Conservation (phyloP, 2,888 invertebrate genomes). For the Lepidocyrtoides sp. region DNA sequence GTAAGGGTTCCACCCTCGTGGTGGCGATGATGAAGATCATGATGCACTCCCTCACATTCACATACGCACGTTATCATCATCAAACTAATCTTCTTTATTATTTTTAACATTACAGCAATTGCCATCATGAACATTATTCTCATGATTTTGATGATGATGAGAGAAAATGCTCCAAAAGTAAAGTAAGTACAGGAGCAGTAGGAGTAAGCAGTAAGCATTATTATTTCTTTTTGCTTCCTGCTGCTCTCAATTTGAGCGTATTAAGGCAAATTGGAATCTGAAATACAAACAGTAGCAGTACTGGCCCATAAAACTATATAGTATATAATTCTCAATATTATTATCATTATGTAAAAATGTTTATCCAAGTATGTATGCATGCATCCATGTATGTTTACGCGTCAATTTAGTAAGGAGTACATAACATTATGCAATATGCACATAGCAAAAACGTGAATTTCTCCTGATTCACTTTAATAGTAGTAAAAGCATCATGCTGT, state of each 20-base stretch:
- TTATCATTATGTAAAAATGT: no score
- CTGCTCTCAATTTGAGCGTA: constrained; percentile 35
- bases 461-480: constrained; percentile 40
- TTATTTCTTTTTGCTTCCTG: not conserved
- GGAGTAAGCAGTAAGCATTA: no score
- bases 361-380: no score
- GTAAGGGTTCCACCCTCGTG: constrained; percentile 57
- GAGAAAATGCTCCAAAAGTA: not conserved
- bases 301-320: not conserved
- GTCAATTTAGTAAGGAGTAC: no score
- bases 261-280: constrained; percentile 26
- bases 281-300: constrained; percentile 30
- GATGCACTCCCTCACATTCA: not conserved
- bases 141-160: not conserved
- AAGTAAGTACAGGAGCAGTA: no score
- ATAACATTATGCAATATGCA: no score
- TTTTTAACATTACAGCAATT: constrained; percentile 49
- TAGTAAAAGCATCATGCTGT: not conserved
- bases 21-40: constrained; percentile 37
- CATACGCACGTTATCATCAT: constrained; percentile 62
- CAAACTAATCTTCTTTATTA: constrained; percentile 66
- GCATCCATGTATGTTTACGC: not conserved
- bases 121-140: constrained; percentile 8
- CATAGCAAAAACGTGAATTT: no score
- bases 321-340: not conserved